Conservation (phyloP, 2,888 invertebrate species). For the Omphaloscelis lunosa region DNA sequence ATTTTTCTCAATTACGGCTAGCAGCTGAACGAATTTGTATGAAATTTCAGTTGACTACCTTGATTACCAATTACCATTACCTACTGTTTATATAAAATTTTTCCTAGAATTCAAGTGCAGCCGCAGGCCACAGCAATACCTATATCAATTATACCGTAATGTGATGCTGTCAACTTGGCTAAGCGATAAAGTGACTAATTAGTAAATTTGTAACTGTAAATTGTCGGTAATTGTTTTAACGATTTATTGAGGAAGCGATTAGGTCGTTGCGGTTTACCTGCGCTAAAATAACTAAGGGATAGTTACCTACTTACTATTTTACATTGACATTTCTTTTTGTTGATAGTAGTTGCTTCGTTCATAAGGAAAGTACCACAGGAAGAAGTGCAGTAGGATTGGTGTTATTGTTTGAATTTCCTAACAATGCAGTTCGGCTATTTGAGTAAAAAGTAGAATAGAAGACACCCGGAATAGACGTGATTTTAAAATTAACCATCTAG, state of each 20-base stretch:
- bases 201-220: constrained; percentile 13
- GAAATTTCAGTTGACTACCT: not conserved
- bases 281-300: not conserved
- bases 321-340: not conserved
- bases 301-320: not conserved
- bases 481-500: not conserved
- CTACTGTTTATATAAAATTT: not conserved
- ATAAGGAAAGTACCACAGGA: not conserved
- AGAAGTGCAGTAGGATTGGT: not conserved
- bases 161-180: not conserved
- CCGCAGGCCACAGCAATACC: not conserved
- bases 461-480: not conserved
- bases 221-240: constrained; percentile 29
- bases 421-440: not conserved
- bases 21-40: not conserved
- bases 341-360: not conserved
- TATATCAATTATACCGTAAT: constrained; percentile 12
- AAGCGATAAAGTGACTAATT: constrained; percentile 33
- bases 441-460: not conserved
- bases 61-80: not conserved
- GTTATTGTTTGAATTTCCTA: constrained; percentile 1
- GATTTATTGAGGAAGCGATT: constrained; percentile 39
- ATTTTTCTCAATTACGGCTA: not conserved
- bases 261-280: constrained; percentile 7
- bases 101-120: not conserved